phyloP scores from a whole-genome alignment of 1,140 invertebrate species.

The Aphidius gifuensis region DNA sequence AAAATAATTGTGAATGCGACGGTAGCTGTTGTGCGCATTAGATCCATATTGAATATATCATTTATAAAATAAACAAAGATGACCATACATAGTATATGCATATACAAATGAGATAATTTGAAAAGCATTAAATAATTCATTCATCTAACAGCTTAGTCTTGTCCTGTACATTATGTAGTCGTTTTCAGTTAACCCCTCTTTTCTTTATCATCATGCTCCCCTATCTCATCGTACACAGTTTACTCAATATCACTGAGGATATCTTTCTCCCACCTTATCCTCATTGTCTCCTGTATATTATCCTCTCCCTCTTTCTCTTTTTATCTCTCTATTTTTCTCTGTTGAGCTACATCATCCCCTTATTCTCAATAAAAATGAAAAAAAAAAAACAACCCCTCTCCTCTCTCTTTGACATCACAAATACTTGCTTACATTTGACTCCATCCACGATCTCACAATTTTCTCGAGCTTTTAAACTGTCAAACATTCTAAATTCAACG shows the following conservation, averaged over 20 bases:
- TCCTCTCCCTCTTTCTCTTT: constrained; percentile 18
- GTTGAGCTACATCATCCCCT: no score
- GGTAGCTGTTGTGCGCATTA: no score
- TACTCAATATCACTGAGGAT: no score
- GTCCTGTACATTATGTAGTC: constrained; percentile 55
- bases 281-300: no score
- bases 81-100: constrained; percentile 36
- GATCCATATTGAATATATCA: no score
- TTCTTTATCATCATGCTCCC: constrained; percentile 21
- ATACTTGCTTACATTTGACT: constrained; percentile 8
- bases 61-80: no score
- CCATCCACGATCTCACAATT: constrained; percentile 12
- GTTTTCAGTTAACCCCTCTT: constrained; percentile 42
- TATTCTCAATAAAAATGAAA: no score
- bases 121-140: constrained; percentile 50
- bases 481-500: constrained; percentile 51
- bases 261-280: constrained; percentile 10
- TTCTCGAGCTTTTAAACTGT: constrained; percentile 56
- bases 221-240: constrained; percentile 15
- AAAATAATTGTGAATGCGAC: no score
- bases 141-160: constrained; percentile 55
- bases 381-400: no score
- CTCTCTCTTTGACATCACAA: no score
- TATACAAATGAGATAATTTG: constrained; percentile 51
- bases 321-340: constrained; percentile 11